These are phyloP conservation scores for Cryptoleucopteryx plumbea DNA, from an alignment of 2,113 vertebrate genomes.

Conservation along the genomic window DNA sequence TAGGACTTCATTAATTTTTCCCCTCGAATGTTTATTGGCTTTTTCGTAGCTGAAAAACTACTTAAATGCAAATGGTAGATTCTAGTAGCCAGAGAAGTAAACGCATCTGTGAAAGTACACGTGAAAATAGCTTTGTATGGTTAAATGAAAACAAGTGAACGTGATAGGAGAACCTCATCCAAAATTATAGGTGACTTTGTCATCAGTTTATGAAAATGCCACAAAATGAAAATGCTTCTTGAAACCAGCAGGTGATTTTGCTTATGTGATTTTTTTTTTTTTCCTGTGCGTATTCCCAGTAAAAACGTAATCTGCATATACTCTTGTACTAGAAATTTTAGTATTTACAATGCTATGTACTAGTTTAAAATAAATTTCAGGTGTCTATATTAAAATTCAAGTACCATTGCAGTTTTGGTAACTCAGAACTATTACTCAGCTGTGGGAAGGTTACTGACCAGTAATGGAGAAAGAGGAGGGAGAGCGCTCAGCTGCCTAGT, in stretches of 20 bases:
- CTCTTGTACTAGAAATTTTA: background rate
- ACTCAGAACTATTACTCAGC: background rate
- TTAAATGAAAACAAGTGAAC: background rate
- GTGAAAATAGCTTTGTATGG: background rate
- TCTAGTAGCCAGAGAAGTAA: background rate
- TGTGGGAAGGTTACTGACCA: background rate
- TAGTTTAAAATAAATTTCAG: background rate
- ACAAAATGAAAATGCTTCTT: background rate
- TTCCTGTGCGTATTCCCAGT: background rate
- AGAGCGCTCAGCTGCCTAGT: background rate
- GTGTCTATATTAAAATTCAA: fast-evolving
- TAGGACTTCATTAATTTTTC: background rate
- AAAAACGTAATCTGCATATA: background rate
- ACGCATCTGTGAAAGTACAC: background rate
- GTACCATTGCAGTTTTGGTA: background rate
- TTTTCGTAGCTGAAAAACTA: background rate
- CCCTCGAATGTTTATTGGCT: background rate
- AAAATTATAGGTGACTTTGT: background rate
- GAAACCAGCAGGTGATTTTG: background rate
- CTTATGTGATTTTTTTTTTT: background rate
- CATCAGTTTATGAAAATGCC: background rate
- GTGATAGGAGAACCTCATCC: background rate
- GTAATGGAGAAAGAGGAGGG: background rate
- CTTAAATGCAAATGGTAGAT: background rate
- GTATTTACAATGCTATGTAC: background rate